Evolutionary conservation across 2,113 vertebrate species (phyloP).

Genomic region (Gila orcuttii): DNA sequence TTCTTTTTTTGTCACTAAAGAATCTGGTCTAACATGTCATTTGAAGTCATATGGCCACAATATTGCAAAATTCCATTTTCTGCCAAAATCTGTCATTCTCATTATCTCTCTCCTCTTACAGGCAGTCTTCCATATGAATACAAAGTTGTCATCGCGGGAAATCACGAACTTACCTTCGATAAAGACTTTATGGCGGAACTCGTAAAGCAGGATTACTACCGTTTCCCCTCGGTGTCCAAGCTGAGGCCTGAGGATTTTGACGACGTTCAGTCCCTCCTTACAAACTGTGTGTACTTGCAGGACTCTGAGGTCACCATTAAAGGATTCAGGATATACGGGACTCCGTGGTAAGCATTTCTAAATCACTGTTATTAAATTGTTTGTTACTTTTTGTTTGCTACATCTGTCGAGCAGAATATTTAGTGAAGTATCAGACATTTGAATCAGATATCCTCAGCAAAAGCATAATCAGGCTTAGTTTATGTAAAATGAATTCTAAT

Average conservation of each 20-base stretch:
- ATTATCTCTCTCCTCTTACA: conserved; percentile 61
- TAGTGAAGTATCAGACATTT: background rate
- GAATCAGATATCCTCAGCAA: background rate
- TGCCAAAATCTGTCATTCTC: background rate
- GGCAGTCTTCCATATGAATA: conserved; percentile 89
- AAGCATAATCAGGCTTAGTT: background rate
- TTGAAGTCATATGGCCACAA: background rate
- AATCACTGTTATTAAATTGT: background rate
- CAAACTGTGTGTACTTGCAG: conserved; percentile 94
- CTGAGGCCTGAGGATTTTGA: conserved; percentile 95
- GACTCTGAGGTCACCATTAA: conserved; percentile 91
- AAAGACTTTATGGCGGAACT: conserved; percentile 94
- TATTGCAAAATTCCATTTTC: background rate
- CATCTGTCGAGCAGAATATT: background rate
- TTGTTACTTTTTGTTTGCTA: background rate
- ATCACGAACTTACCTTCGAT: conserved; percentile 94
- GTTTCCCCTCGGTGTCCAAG: conserved; percentile 93
- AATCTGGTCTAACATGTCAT: background rate
- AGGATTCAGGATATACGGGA: conserved; percentile 90
- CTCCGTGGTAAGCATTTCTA: conserved; percentile 83
- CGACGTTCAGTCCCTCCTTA: conserved; percentile 90
- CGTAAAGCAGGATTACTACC: conserved; percentile 95
- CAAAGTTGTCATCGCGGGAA: conserved; percentile 94
- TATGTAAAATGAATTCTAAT: background rate
- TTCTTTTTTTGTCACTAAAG: background rate